Base-by-base conservation (phyloP, 2,888 invertebrate species). In the Tiliacea aurago region DNA sequence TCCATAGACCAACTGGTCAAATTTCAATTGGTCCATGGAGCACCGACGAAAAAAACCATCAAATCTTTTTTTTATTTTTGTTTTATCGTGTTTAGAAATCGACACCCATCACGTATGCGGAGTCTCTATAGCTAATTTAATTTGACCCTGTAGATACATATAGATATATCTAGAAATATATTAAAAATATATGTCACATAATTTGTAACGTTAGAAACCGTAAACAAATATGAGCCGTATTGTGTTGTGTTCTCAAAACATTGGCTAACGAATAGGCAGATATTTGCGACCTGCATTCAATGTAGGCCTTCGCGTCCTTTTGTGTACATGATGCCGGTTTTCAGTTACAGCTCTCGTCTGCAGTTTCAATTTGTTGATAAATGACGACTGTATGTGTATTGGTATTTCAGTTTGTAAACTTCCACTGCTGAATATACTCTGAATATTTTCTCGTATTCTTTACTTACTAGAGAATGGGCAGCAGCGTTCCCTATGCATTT, bases 201-300 rank as follows among this genome's bases (percentile, higher is more conserved):
- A 28, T 2, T 28, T 28, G 28, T 28, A 37, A 37, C 37, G 37
- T 4, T 37, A 5, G 37, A 37, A 51, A 59, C 28, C 0, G 41
- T n/a, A 56, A 51, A 33, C 28, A 69, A 23, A 43, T 43, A 47
- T 18, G 15, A 20, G 4, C n/a, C 55, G n/a, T 49, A 15, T 59
- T 9, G 41, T 28, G n/a, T 28, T 49, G 28, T n/a, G 6, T 74
- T 74, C 28, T 47, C 33, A 49, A 72, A 72, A 59, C n/a, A 64
- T 63, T 28, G 63, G 6, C 3, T 47, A 73, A 73, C 64, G 47
- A 43, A 23, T 13, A 41, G 45, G 3, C 9, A 53, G 51, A 58
- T 63, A 64, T 80, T 55, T 53, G 53, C 23, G 80, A 80, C 59
- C 76, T 55, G 80, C 20, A 63, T 64, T 47, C 47, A 28, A 80